Evolutionary conservation across 1,140 invertebrate genomes (phyloP), one percentile per base, ranked within the genome.

Genomic region (Drosophila neocordata): DNA sequence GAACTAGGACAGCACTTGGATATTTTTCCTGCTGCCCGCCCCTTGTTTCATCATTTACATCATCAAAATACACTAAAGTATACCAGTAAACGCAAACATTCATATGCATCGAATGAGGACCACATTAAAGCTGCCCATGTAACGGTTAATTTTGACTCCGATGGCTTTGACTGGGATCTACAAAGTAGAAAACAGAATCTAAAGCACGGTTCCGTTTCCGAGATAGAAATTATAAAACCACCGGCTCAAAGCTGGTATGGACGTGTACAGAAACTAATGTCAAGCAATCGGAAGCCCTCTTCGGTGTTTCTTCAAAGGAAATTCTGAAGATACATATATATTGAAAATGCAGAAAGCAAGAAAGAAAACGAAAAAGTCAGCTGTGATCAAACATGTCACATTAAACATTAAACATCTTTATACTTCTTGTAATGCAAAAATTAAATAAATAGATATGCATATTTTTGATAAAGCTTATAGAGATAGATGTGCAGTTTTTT

Each of bases 231-330:
- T 5, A 6, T 31, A 27, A 6, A 15, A n/a, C 52, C 12, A 1
- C 52, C n/a, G 11, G 13, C n/a, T 34, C 59, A 53, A 31, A 64
- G 56, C 67, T 67, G 41, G 24, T 51, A 60, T 59, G 31, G 60
- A 64, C n/a, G n/a, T 55, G 9, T 55, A 2, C 48, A 52, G 48
- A 20, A 52, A 24, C 12, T 52, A 20, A 22, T 31, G 15, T 13
- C 41, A 20, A 11, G 2, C 41, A 44, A 44, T 44, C 41, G 13
- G 1, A 18, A 48, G 9, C 41, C 41, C 4, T 48, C 41, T 0
- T 11, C 41, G 15, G 13, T 48, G 7, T 20, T 48, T 44, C 38
- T 44, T 8, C 5, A 44, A 7, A 13, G 38, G 6, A 44, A 44
- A 9, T 8, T 18, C 13, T 48, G 15, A 48, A 20, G 20, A 48